A percentile compares a stretch with the other conserved stretches of the same genome.
These are phyloP conservation scores for Gopherus evgoodei DNA, from an alignment of 2,113 vertebrate genomes.

Conservation along the genomic window DNA sequence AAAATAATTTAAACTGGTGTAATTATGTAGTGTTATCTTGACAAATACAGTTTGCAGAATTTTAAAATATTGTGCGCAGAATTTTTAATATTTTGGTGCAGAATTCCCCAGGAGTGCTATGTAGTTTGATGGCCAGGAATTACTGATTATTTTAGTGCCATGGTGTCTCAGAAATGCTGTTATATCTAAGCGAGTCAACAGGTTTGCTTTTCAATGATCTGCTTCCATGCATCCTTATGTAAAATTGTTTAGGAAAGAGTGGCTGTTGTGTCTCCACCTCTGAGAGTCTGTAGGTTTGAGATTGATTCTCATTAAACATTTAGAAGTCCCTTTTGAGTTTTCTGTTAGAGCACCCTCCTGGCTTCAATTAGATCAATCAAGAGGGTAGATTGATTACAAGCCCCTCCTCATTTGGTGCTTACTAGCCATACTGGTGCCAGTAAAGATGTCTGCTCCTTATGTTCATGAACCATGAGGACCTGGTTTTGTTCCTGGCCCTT, in stretches of 20 bases:
- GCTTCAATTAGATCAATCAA: background rate
- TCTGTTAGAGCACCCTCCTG: background rate
- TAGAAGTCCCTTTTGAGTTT: background rate
- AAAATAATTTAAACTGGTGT: too few relatives aligned
- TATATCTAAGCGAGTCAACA: background rate
- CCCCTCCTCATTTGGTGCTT: background rate
- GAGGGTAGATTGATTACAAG: background rate
- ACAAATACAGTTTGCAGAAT: too few relatives aligned
- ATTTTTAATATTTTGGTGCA: too few relatives aligned
- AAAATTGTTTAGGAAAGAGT: background rate
- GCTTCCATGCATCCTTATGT: background rate
- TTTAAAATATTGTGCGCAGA: too few relatives aligned
- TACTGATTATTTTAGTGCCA: background rate
- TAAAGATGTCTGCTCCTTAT: background rate
- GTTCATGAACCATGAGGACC: background rate
- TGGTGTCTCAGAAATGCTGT: background rate
- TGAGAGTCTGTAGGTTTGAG: background rate
- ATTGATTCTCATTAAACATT: background rate
- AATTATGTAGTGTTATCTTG: too few relatives aligned
- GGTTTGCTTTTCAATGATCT: background rate
- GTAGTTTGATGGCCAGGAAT: background rate
- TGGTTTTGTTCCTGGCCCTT: background rate
- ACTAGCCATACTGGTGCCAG: background rate
- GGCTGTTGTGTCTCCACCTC: background rate
- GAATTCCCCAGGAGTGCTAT: too few relatives aligned